phyloP scores from a whole-genome alignment of 2,888 invertebrate species.

The Amphipoea lucens region DNA sequence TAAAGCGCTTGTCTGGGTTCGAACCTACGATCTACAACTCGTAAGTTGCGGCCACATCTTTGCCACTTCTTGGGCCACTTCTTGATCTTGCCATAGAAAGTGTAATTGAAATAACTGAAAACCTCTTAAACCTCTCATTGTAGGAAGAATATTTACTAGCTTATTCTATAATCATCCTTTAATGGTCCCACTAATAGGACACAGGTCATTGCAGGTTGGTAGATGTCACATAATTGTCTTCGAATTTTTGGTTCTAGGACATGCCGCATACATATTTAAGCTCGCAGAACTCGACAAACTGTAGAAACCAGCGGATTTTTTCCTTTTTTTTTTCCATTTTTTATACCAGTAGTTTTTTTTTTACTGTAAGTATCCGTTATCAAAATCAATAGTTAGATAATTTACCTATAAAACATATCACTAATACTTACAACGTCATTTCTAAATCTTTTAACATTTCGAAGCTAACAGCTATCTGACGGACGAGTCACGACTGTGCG shows the following conservation, averaged over 20 bases:
- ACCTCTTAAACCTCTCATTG: background rate
- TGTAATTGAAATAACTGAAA: background rate
- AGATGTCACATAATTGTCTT: no score
- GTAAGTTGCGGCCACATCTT: no score
- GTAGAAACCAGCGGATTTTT: background rate
- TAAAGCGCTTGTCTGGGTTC: no score
- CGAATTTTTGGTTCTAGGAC: no score
- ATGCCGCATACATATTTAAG: no score
- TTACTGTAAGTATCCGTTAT: background rate
- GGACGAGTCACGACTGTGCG: conserved; percentile 63
- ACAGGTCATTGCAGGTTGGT: no score
- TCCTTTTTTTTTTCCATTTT: background rate
- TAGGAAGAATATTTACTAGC: no score
- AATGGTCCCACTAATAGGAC: no score
- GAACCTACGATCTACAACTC: no score
- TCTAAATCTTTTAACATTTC: conserved; percentile 45
- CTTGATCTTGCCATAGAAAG: background rate
- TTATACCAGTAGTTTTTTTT: background rate
- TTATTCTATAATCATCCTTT: no score
- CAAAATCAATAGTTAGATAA: background rate
- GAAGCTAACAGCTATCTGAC: conserved; percentile 49
- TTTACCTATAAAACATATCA: background rate
- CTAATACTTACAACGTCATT: conserved; percentile 43
- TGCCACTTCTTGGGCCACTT: no score
- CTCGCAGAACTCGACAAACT: background rate